These are phyloP conservation scores for Ophioninae sp. DNA, from an alignment of 2,888 invertebrate genomes.

Conservation along the genomic window DNA sequence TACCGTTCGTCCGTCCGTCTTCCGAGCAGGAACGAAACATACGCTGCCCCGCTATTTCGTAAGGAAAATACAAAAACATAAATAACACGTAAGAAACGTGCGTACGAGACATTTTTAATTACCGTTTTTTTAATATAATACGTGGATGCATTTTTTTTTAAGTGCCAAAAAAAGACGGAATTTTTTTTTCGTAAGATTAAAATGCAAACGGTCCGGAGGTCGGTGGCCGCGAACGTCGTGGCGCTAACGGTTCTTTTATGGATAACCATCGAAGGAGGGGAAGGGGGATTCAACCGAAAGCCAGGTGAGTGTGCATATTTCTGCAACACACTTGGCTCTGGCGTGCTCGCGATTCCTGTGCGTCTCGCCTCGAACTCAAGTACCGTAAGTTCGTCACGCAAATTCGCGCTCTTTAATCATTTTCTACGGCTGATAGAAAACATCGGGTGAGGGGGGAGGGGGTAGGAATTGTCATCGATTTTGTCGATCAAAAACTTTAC, in stretches of 20 bases:
- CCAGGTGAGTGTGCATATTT: conserved; percentile 16
- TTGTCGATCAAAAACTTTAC: conserved; percentile 8
- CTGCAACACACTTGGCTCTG: conserved; percentile 16
- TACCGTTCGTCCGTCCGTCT: conserved; percentile 25
- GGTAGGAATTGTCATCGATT: background rate
- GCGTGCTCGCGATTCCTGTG: conserved; percentile 35
- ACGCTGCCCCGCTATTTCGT: background rate
- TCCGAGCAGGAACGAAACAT: conserved; percentile 14
- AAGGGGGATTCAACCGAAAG: conserved; percentile 20
- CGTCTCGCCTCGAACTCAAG: conserved; percentile 25
- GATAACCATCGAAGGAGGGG: conserved; percentile 25
- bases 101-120: background rate
- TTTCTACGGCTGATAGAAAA: background rate
- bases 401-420: conserved; percentile 45
- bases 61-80: conserved; percentile 7
- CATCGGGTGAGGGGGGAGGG: background rate
- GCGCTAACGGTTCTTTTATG: conserved; percentile 48
- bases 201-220: conserved; percentile 1
- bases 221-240: conserved; percentile 21
- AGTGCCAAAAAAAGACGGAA: background rate
- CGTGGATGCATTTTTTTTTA: background rate
- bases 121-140: background rate
- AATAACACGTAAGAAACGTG: background rate
- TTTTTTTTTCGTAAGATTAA: conserved; percentile 1
- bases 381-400: conserved; percentile 60